Conservation (phyloP, 2,888 invertebrate genomes). For the Aphelenchoides bicaudatus region DNA sequence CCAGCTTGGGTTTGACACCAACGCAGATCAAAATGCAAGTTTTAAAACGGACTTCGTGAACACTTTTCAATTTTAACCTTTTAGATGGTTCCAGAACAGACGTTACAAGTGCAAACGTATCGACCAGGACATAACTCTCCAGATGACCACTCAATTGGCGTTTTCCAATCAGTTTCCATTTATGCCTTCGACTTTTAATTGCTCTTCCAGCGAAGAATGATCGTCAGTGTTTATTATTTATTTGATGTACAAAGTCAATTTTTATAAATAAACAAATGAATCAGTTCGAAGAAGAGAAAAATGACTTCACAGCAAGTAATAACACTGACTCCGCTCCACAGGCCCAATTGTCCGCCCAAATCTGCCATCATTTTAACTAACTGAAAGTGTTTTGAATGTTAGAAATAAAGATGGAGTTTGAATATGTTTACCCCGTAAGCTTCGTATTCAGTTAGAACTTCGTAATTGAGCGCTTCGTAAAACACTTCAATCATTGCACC, state of each 20-base stretch:
- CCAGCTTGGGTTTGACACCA: conserved; percentile 75
- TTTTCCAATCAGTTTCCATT: conserved; percentile 23
- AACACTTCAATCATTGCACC: conserved; percentile 58
- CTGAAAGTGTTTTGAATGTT: conserved; percentile 34
- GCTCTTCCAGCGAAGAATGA: too few relatives aligned
- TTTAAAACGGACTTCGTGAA: too few relatives aligned
- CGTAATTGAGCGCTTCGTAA: conserved; percentile 56
- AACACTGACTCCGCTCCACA: conserved; percentile 56
- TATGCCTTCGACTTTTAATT: too few relatives aligned
- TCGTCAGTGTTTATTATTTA: too few relatives aligned
- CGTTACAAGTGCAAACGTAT: too few relatives aligned
- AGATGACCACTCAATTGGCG: conserved; percentile 30
- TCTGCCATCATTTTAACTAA: conserved; percentile 58
- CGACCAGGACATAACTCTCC: conserved; percentile 63
- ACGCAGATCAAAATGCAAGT: conserved; percentile 75
- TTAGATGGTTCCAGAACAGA: too few relatives aligned
- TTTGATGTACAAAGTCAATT: too few relatives aligned
- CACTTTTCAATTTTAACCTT: too few relatives aligned
- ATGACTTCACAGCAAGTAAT: conserved; percentile 56
- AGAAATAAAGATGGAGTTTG: too few relatives aligned
- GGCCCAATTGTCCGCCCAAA: conserved; percentile 54
- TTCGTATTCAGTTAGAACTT: conserved; percentile 49
- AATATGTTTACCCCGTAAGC: conserved; percentile 53
- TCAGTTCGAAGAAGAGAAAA: conserved; percentile 43
- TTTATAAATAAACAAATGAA: conserved; percentile 46